These are phyloP conservation scores for Drosophila equinoxialis DNA, from an alignment of 1,140 invertebrate species.

Conservation along the genomic window DNA sequence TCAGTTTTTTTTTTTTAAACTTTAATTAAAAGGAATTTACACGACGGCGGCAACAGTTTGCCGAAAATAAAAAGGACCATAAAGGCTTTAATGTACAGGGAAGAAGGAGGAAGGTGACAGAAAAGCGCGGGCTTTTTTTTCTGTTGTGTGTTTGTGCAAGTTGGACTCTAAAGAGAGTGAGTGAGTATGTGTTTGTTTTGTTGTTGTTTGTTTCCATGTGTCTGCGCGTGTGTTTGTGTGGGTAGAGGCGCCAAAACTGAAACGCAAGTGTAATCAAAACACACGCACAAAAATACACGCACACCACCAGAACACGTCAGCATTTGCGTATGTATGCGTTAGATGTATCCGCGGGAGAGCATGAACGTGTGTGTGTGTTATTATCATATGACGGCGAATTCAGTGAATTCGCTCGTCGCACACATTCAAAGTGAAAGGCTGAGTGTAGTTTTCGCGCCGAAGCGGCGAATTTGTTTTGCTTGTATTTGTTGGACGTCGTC, in stretches of 20 bases:
- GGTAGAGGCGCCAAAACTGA: conserved; percentile 65
- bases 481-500: conserved; percentile 6
- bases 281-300: conserved; percentile 70
- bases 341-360: neutral
- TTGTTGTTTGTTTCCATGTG: conserved; percentile 2
- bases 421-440: conserved; percentile 29
- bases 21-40: conserved; percentile 58
- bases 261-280: conserved; percentile 78
- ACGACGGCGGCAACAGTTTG: conserved; percentile 69
- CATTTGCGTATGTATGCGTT: conserved; percentile 41
- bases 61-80: neutral
- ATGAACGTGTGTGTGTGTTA: neutral
- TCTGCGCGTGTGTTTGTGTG: conserved; percentile 10
- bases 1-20: conserved; percentile 49
- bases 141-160: conserved; percentile 49
- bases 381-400: conserved; percentile 39
- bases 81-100: neutral
- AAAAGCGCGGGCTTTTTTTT: conserved; percentile 75
- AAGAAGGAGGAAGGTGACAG: conserved; percentile 14
- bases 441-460: conserved; percentile 27
- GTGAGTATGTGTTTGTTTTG: conserved; percentile 15
- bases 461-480: conserved; percentile 47
- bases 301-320: conserved; percentile 55
- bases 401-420: conserved; percentile 23
- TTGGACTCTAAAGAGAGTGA: conserved; percentile 63